phyloP scores from a whole-genome alignment of 2,888 invertebrate genomes.

The Elysia crispata region DNA sequence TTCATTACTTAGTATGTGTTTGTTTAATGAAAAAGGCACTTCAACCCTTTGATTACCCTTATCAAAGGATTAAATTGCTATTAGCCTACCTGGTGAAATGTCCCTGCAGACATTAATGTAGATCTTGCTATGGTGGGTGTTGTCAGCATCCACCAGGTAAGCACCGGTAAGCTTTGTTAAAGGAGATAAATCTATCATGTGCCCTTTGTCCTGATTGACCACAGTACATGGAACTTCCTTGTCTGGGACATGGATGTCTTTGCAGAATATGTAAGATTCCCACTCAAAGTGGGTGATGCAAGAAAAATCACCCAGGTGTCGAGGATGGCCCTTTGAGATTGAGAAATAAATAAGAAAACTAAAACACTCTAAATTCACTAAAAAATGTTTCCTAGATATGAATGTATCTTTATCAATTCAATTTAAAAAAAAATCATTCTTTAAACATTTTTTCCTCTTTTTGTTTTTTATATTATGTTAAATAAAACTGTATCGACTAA shows the following conservation, averaged over 20 bases:
- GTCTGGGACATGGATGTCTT: conserved; percentile 53
- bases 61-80: too few relatives aligned
- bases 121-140: conserved; percentile 60
- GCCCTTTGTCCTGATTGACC: conserved; percentile 60
- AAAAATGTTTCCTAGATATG: too few relatives aligned
- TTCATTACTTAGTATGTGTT: too few relatives aligned
- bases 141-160: conserved; percentile 66
- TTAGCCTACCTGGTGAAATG: conserved; percentile 58
- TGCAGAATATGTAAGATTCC: conserved; percentile 72
- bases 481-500: too few relatives aligned
- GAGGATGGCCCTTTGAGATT: conserved; percentile 63
- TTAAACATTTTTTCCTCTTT: too few relatives aligned
- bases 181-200: conserved; percentile 71
- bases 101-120: conserved; percentile 76
- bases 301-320: conserved; percentile 57
- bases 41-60: too few relatives aligned
- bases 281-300: conserved; percentile 73
- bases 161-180: conserved; percentile 70
- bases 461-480: too few relatives aligned
- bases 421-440: too few relatives aligned
- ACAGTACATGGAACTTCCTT: conserved; percentile 74
- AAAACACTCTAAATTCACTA: too few relatives aligned
- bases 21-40: too few relatives aligned
- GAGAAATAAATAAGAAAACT: too few relatives aligned
- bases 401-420: too few relatives aligned